Conservation (phyloP, 2,797 vertebrate species). For the Xiphorhynchus erythropygius region DNA sequence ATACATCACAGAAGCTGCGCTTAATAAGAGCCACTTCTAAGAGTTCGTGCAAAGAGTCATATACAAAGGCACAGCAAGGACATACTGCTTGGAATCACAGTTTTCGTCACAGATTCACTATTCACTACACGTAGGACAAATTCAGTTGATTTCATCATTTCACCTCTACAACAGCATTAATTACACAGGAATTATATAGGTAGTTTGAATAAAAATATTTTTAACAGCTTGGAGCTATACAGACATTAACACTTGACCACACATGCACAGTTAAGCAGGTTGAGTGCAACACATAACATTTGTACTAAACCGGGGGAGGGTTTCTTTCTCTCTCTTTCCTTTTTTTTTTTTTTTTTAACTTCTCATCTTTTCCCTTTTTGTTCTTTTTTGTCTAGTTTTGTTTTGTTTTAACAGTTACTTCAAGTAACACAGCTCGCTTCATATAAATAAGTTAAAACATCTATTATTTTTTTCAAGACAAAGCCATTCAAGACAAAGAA, state of each 20-base stretch:
- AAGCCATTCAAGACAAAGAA: slow-evolving; percentile 90
- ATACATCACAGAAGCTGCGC: slow-evolving; percentile 84
- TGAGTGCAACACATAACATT: slow-evolving; percentile 89
- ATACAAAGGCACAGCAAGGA: slow-evolving; percentile 91
- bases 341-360: slow-evolving; percentile 3
- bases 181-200: slow-evolving; percentile 84
- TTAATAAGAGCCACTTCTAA: slow-evolving; percentile 85
- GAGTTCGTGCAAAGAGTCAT: slow-evolving; percentile 87
- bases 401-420: slow-evolving; percentile 85
- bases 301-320: slow-evolving; percentile 78
- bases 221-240: slow-evolving; percentile 91
- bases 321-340: slow-evolving; percentile 54
- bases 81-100: slow-evolving; percentile 86
- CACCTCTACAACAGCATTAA: slow-evolving; percentile 86
- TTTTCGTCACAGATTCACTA: slow-evolving; percentile 89
- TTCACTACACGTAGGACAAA: slow-evolving; percentile 87
- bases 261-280: slow-evolving; percentile 85
- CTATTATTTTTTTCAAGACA: slow-evolving; percentile 87
- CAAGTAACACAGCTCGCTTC: slow-evolving; percentile 86
- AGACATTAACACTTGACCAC: slow-evolving; percentile 86
- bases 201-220: slow-evolving; percentile 86
- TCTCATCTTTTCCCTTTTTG: slow-evolving; percentile 2
- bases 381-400: slow-evolving; percentile 31
- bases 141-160: slow-evolving; percentile 85
- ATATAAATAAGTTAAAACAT: slow-evolving; percentile 97